Percentiles rank a stretch among this genome's conserved stretches.
Evolutionary conservation across 2,113 vertebrate genomes (phyloP).

Genomic region (Burhinus bistriatus): DNA sequence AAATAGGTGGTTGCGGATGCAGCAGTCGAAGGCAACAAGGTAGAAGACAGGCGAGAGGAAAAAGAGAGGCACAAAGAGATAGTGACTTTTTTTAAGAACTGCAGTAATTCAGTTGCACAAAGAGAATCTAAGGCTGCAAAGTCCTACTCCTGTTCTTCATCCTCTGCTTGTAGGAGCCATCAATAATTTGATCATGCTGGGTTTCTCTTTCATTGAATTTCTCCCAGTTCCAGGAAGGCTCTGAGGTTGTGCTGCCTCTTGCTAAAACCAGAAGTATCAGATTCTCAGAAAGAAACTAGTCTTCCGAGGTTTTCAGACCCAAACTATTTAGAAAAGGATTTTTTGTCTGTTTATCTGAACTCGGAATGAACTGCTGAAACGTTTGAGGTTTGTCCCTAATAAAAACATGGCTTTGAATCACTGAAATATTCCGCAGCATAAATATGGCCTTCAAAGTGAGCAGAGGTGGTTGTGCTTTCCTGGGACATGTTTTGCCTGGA

Average conservation of each 20-base stretch:
- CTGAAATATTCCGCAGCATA: not conserved
- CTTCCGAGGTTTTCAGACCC: not conserved
- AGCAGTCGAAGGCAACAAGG: not conserved
- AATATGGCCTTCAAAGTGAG: not conserved
- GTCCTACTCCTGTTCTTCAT: not conserved
- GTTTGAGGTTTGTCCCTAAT: slow-evolving; percentile 29
- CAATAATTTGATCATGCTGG: not conserved
- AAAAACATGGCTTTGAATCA: not conserved
- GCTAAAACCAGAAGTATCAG: not conserved
- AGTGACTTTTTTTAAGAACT: not conserved
- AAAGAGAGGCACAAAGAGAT: not conserved
- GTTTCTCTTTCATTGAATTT: not conserved
- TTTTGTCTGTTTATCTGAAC: slow-evolving; percentile 49
- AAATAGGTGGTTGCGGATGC: not conserved
- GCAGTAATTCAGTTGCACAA: not conserved
- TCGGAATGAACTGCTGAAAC: not conserved
- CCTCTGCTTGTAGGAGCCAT: not conserved
- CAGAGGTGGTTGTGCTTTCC: not conserved
- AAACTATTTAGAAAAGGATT: slow-evolving; percentile 17
- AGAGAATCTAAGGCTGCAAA: not conserved
- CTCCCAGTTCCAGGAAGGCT: not conserved
- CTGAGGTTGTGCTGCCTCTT: not conserved
- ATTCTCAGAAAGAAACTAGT: not conserved
- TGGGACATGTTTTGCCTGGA: not conserved
- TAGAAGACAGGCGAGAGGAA: not conserved